Evolutionary conservation across 2,888 invertebrate genomes (phyloP), one percentile per base, ranked within the genome.

Genomic region (Volucella inanis): DNA sequence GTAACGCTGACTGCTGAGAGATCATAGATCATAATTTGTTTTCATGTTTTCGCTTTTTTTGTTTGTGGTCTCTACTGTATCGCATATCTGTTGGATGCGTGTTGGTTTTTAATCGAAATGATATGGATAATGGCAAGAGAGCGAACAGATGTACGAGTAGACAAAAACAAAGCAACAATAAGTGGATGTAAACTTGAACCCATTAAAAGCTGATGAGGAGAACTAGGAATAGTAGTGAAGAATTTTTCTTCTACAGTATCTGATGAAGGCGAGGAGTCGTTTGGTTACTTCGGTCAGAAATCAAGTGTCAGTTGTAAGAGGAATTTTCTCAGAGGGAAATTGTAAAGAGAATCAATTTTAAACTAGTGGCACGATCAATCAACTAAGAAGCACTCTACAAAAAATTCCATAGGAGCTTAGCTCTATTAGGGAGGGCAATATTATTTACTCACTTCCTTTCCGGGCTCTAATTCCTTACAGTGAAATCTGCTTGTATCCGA

Each of bases 1-100:
- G 57, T 54, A 39, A 45, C 39, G 31, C 47, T 55, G 9, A 45
- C 74, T 31, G 31, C 31, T 31, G 14, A 64, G 47, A 74, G 64
- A 74, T 74, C 74, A 64, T 64, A 64, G 54, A 64, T 74, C 62
- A 74, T 64, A 64, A 74, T 64, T 74, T 54, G 74, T 64, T 62
- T 54, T 64, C 54, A 64, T 39, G 47, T 64, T 62, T 74, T 43
- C 47, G 43, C 64, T 64, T 18, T 38, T 50, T 8, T 61, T 18
- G 0, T 14, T 22, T 45, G 1, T 45, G 8, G 10, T 22, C 1
- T n/a, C 9, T 3, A 22, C 10, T 49, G 12, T 38, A 6, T 6
- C 4, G 18, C 18, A 6, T 31, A 31, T 31, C 31, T 41, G 50
- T 50, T 11, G 41, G 39, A 50, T 64, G 3, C 22, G 18, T 50